Percentiles rank a stretch among this genome's conserved stretches.
These are phyloP conservation scores for Druceiella hillmani DNA, from an alignment of 2,888 invertebrate species.

Conservation along the genomic window DNA sequence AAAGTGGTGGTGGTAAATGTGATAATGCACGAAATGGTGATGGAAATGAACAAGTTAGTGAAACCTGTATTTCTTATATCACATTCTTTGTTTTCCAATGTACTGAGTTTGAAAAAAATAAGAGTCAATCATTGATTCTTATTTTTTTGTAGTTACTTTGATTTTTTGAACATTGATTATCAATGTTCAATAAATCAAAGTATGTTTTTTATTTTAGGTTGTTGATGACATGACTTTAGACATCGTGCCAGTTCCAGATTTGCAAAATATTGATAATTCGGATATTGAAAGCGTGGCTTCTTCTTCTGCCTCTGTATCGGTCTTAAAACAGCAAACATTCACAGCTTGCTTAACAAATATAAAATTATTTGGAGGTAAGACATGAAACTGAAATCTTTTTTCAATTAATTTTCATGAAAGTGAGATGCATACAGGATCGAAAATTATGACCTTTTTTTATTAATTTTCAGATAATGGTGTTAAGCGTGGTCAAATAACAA, in stretches of 20 bases:
- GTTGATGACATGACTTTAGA: conserved; percentile 9
- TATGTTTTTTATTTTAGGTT: conserved; percentile 5
- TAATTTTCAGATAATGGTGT: no score
- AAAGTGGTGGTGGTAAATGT: conserved; percentile 22
- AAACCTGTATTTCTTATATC: conserved; percentile 13
- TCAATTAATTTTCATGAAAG: no score
- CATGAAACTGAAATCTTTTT: no score
- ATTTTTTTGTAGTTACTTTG: no score
- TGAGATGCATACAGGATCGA: no score
- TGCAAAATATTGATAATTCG: conserved; percentile 18
- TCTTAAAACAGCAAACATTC: conserved; percentile 21
- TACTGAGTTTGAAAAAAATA: conserved; percentile 13
- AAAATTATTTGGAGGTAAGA: no score
- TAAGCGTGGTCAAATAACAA: no score
- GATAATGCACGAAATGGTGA: conserved; percentile 21
- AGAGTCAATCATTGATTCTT: no score
- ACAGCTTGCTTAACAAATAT: no score
- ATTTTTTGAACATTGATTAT: no score
- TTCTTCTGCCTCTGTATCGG: conserved; percentile 17
- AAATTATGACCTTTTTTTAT: no score
- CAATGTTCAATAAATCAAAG: conserved; percentile 11
- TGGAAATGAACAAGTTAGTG: conserved; percentile 16
- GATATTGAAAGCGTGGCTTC: conserved; percentile 21
- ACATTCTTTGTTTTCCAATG: conserved; percentile 13
- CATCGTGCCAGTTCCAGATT: conserved; percentile 17